Evolutionary conservation across 2,797 vertebrate genomes (phyloP).

Genomic region (Anguilla anguilla): DNA sequence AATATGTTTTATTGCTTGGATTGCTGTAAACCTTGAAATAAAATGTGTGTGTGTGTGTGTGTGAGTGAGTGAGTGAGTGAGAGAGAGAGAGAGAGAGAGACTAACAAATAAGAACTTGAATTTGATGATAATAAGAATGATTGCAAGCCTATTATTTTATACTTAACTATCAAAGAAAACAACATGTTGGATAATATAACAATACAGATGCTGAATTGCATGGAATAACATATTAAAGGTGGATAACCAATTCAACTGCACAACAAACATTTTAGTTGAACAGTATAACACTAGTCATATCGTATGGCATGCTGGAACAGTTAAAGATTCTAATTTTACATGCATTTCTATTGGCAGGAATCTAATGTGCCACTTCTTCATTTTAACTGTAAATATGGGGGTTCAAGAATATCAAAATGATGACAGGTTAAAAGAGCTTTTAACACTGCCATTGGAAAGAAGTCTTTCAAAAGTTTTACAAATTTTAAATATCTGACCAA

Average conservation of each 20-base stretch:
- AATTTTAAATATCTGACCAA: background rate
- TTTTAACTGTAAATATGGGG: background rate
- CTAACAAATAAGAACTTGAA: background rate
- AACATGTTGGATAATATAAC: background rate
- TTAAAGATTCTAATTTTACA: background rate
- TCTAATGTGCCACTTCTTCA: background rate
- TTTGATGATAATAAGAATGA: background rate
- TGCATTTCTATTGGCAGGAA: background rate
- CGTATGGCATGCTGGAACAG: background rate
- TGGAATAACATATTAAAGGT: background rate
- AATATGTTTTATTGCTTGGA: background rate
- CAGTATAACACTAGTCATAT: background rate
- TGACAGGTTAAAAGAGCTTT: background rate
- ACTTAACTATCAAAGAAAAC: background rate
- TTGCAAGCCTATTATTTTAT: background rate
- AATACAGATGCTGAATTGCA: background rate
- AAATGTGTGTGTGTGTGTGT: background rate
- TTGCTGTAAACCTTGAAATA: background rate
- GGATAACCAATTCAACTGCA: no score
- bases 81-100: no score
- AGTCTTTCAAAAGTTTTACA: background rate
- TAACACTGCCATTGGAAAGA: background rate
- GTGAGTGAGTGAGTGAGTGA: background rate
- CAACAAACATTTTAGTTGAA: background rate
- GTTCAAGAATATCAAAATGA: background rate